Conservation (phyloP, 2,113 vertebrate species). For the Ailuropoda melanoleuca region DNA sequence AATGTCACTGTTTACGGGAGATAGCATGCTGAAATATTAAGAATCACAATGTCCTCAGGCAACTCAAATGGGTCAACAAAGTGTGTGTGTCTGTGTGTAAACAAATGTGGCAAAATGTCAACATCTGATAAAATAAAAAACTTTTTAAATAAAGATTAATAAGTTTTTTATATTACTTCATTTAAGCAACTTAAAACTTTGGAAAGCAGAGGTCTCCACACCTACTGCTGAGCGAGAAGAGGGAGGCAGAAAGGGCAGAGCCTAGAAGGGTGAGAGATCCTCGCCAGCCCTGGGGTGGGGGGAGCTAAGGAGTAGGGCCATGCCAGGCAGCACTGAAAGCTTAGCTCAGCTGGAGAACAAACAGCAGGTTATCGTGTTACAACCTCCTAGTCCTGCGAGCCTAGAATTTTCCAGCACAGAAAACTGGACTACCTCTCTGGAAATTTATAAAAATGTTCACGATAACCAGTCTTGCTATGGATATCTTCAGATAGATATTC, state of each 20-base stretch:
- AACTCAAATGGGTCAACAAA: background rate
- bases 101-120: background rate
- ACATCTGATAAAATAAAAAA: background rate
- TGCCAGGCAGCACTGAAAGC: background rate
- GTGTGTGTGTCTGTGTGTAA: background rate
- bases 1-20: background rate
- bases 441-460: background rate
- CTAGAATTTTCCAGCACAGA: background rate
- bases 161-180: background rate
- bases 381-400: background rate
- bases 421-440: background rate
- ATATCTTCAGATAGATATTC: background rate
- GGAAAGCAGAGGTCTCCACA: background rate
- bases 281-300: background rate
- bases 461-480: background rate
- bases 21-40: background rate
- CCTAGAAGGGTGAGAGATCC: background rate
- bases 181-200: background rate
- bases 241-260: background rate
- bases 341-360: background rate
- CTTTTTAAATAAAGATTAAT: background rate
- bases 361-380: background rate
- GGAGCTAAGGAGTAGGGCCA: too few relatives aligned
- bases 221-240: background rate
- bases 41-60: background rate